Evolutionary conservation across 2,797 vertebrate genomes (phyloP).

Genomic region (Lepilemur septentrionalis): DNA sequence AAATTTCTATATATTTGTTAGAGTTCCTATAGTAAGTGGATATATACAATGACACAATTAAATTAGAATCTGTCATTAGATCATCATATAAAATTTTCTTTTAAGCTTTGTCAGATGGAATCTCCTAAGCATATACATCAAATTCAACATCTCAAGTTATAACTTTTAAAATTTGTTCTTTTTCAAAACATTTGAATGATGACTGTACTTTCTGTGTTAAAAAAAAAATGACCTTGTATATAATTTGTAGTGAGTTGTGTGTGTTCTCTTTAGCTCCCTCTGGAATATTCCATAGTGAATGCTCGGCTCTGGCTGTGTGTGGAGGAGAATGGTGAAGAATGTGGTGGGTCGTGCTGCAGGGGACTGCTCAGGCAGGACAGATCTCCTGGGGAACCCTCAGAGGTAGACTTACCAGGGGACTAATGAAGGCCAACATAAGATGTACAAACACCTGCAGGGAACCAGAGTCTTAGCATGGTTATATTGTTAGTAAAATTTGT

Average conservation of each 20-base stretch:
- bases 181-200: slow-evolving; percentile 32
- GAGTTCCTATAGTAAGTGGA: slow-evolving; percentile 47
- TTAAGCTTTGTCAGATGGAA: slow-evolving; percentile 49
- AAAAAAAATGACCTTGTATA: slow-evolving; percentile 43
- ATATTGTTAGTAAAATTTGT: background rate
- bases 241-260: slow-evolving; percentile 34
- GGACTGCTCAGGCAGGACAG: too few species aligned
- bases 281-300: background rate
- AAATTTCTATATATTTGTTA: slow-evolving; percentile 60
- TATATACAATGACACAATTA: slow-evolving; percentile 52
- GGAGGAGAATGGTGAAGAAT: background rate
- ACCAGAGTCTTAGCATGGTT: background rate
- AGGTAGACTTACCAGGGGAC: background rate
- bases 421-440: background rate
- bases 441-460: background rate
- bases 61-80: slow-evolving; percentile 61
- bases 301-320: background rate
- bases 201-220: background rate
- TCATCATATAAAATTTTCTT: slow-evolving; percentile 50
- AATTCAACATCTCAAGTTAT: background rate
- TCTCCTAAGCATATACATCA: background rate
- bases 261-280: background rate
- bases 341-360: background rate
- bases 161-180: background rate
- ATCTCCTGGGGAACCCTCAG: background rate